Evolutionary conservation across 2,888 invertebrate genomes (phyloP).

Genomic region (Agriopis leucophaearia): DNA sequence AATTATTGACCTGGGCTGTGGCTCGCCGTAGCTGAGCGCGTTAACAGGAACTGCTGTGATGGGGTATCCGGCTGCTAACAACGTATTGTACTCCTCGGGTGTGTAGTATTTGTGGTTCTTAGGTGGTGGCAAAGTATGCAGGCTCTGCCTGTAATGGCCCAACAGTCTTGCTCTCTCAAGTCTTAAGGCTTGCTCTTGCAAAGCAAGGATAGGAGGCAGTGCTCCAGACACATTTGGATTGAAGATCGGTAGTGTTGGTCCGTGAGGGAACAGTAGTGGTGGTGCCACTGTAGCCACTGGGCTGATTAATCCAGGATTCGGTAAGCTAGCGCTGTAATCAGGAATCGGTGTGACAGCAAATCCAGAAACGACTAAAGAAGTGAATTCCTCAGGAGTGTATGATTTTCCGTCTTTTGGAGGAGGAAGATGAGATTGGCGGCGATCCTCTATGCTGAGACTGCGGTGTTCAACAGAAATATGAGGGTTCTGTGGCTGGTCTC

Average conservation of each 20-base stretch:
- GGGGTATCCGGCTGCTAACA: slow-evolving; percentile 52
- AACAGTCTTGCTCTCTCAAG: slow-evolving; percentile 40
- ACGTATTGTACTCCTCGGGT: slow-evolving; percentile 51
- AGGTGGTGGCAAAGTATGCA: slow-evolving; percentile 51
- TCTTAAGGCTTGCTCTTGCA: slow-evolving; percentile 35
- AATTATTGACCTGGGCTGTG: slow-evolving; percentile 44
- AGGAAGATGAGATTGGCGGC: slow-evolving; percentile 40
- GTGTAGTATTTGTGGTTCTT: slow-evolving; percentile 52
- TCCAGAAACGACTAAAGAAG: slow-evolving; percentile 43
- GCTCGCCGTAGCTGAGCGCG: slow-evolving; percentile 35
- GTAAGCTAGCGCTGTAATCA: slow-evolving; percentile 25
- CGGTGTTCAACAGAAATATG: slow-evolving; percentile 42
- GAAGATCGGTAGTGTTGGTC: slow-evolving; percentile 20
- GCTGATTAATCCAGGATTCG: slow-evolving; percentile 8
- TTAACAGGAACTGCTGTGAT: slow-evolving; percentile 51
- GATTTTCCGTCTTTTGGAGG: slow-evolving; percentile 46
- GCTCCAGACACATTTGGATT: slow-evolving; percentile 35
- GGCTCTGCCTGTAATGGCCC: slow-evolving; percentile 41
- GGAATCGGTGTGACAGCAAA: slow-evolving; percentile 46
- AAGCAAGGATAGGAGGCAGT: slow-evolving; percentile 31
- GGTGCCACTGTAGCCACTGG: slow-evolving; percentile 24
- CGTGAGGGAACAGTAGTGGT: slow-evolving; percentile 6
- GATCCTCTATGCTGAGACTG: slow-evolving; percentile 44
- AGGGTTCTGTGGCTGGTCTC: slow-evolving; percentile 19
- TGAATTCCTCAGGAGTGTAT: slow-evolving; percentile 47